Conservation (phyloP, 2,888 invertebrate genomes). For the Ophonus ardosiacus region DNA sequence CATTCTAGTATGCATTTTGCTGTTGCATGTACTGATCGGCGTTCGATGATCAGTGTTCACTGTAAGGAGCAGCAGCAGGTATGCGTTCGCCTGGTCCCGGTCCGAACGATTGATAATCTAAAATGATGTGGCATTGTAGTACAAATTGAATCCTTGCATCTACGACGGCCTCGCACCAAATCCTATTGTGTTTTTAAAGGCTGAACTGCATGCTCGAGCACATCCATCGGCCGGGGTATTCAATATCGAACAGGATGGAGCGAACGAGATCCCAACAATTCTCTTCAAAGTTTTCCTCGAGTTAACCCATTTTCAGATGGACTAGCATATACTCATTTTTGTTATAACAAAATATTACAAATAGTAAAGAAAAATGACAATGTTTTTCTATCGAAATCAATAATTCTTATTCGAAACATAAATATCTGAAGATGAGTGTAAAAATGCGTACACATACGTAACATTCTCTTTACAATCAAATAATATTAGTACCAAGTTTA, state of each 20-base stretch:
- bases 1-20: background rate
- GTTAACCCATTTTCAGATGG: background rate
- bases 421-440: too few relatives aligned
- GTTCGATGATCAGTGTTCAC: background rate
- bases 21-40: background rate
- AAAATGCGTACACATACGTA: too few relatives aligned
- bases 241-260: conserved; percentile 46
- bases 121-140: conserved; percentile 68
- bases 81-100: background rate
- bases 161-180: conserved; percentile 55
- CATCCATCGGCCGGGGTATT: conserved; percentile 45
- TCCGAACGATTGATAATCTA: conserved; percentile 62
- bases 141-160: conserved; percentile 69
- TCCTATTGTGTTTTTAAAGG: conserved; percentile 63
- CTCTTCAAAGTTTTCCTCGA: conserved; percentile 29
- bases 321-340: too few relatives aligned
- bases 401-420: too few relatives aligned
- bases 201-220: conserved; percentile 47
- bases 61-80: conserved; percentile 13
- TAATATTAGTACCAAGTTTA: too few relatives aligned
- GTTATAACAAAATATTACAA: too few relatives aligned
- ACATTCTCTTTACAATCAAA: too few relatives aligned
- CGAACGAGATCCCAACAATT: conserved; percentile 6
- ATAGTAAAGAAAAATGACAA: too few relatives aligned
- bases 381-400: too few relatives aligned